Evolutionary conservation across 35 echinoderm and acorn worm genomes (phyloP).

Genomic region (Chiridota heheva): DNA sequence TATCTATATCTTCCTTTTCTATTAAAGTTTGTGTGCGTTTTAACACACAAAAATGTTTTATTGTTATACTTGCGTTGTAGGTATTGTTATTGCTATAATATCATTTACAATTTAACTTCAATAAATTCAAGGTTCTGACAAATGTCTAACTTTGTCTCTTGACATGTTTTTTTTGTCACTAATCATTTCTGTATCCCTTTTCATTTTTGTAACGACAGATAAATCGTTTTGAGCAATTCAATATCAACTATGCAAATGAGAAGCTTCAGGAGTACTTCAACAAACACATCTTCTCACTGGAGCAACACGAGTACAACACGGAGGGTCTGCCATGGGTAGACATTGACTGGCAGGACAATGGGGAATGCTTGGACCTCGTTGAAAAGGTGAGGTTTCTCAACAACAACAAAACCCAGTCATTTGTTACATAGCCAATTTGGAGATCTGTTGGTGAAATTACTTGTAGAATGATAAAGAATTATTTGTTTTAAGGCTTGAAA

Average conservation of each 20-base stretch:
- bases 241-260: constrained; percentile 99
- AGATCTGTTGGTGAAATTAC: too few relatives aligned
- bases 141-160: too few relatives aligned
- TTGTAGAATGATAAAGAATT: neutral
- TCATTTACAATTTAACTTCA: too few relatives aligned
- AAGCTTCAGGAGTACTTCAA: constrained; percentile 99
- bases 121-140: too few relatives aligned
- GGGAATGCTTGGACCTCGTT: constrained; percentile 93
- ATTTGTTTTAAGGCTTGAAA: neutral
- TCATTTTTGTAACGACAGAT: constrained; percentile 56
- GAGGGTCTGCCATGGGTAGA: constrained; percentile 97
- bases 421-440: neutral
- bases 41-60: too few relatives aligned
- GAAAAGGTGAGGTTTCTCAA: constrained; percentile 68
- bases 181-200: neutral
- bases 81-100: too few relatives aligned
- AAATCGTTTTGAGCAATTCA: constrained; percentile 99
- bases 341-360: constrained; percentile 97
- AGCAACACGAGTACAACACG: constrained; percentile 95
- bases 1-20: too few relatives aligned
- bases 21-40: too few relatives aligned
- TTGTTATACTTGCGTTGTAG: too few relatives aligned
- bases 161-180: too few relatives aligned
- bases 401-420: neutral
- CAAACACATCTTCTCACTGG: constrained; percentile 99